phyloP scores from a whole-genome alignment of 92 coral and sea anemone genomes.

The Umimayanthus kanabou region DNA sequence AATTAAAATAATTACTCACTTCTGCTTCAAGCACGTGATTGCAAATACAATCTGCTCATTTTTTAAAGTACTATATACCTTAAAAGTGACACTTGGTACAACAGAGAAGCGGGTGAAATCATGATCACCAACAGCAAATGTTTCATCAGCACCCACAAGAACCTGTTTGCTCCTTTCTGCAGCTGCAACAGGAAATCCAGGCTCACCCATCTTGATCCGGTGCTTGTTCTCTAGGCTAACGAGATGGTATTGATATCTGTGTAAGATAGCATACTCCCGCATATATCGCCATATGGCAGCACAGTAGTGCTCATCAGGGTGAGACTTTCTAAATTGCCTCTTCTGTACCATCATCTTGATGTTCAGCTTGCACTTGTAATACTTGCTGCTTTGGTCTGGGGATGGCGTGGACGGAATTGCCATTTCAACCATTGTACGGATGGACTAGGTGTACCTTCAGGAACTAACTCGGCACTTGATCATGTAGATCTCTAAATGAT shows the following conservation, averaged over 20 bases:
- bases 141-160: conserved; percentile 36
- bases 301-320: conserved; percentile 47
- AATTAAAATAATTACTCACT: too few relatives aligned
- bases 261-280: not conserved
- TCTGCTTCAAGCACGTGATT: too few relatives aligned
- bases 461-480: not conserved
- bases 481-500: not conserved
- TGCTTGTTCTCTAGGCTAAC: conserved; percentile 50
- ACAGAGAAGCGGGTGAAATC: conserved; percentile 49
- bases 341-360: too few relatives aligned
- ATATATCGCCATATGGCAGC: conserved; percentile 42
- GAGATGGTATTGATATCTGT: not conserved
- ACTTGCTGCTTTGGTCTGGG: not conserved
- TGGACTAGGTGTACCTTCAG: conserved; percentile 2
- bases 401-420: conserved; percentile 22
- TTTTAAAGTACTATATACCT: too few relatives aligned
- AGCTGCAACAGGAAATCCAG: conserved; percentile 51
- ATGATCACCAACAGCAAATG: conserved; percentile 55
- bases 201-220: conserved; percentile 51
- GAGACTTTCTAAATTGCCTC: too few relatives aligned
- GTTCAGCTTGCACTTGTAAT: conserved; percentile 8
- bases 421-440: conserved; percentile 1
- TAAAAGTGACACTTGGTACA: conserved; percentile 37
- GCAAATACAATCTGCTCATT: too few relatives aligned
- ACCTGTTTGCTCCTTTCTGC: conserved; percentile 52